A percentile compares a stretch with the other conserved stretches of the same genome.
Evolutionary conservation across 1,140 invertebrate genomes (phyloP).

Genomic region (Bombus cullumanus): DNA sequence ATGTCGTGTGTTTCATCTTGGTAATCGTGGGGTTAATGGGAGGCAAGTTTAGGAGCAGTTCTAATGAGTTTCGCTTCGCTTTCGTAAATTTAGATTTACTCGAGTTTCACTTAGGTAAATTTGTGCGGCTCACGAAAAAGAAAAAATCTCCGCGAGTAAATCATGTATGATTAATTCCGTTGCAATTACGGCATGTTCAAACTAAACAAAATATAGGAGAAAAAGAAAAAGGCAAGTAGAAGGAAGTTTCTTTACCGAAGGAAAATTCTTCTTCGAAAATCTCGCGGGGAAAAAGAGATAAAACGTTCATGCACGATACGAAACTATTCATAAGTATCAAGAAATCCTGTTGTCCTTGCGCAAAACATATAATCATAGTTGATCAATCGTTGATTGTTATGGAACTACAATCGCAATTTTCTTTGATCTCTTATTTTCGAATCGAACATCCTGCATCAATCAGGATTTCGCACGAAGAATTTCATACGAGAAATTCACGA

Average conservation of each 20-base stretch:
- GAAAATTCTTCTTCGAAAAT: background rate
- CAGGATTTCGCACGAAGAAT: too few relatives aligned
- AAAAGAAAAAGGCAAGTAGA: background rate
- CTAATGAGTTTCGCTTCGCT: background rate
- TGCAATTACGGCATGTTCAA: background rate
- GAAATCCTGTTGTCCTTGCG: too few relatives aligned
- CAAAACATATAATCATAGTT: too few relatives aligned
- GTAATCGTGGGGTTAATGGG: background rate
- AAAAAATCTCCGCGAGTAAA: background rate
- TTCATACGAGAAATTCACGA: too few relatives aligned
- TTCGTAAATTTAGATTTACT: background rate
- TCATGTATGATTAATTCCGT: conserved; percentile 1
- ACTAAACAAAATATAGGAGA: background rate
- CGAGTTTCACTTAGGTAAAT: background rate
- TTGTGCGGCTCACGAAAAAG: background rate
- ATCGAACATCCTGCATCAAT: too few relatives aligned
- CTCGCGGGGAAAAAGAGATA: background rate
- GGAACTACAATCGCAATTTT: too few relatives aligned
- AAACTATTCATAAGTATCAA: too few relatives aligned
- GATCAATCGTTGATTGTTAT: too few relatives aligned
- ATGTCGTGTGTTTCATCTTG: background rate
- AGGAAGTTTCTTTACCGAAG: background rate
- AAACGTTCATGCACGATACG: too few relatives aligned
- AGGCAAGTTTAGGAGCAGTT: background rate
- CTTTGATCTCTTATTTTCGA: too few relatives aligned